Evolutionary conservation across 1,140 invertebrate species (phyloP).

Genomic region (Platyura marginata): DNA sequence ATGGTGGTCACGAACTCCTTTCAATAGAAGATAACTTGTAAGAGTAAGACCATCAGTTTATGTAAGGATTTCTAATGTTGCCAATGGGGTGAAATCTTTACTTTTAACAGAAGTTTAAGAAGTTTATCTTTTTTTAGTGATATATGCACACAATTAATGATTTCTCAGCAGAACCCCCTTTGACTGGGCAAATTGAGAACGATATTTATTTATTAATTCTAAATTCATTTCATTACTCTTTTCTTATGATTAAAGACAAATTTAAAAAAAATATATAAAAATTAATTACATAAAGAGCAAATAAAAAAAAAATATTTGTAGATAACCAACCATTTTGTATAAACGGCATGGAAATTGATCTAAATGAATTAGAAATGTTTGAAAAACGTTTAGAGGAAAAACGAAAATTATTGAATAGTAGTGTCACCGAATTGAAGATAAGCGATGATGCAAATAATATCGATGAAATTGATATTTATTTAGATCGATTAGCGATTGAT

Average conservation of each 20-base stretch:
- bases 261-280: background rate
- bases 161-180: no score
- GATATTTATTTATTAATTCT: no score
- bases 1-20: no score
- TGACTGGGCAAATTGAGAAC: no score
- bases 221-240: background rate
- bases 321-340: constrained; percentile 15
- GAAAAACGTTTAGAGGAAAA: constrained; percentile 20
- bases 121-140: no score
- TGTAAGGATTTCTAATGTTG: no score
- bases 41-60: no score
- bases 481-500: constrained; percentile 17
- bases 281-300: background rate
- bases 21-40: no score
- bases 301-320: background rate
- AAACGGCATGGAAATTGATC: constrained; percentile 25
- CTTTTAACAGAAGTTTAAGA: no score
- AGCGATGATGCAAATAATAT: constrained; percentile 3
- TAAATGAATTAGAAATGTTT: constrained; percentile 21
- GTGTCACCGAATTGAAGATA: background rate
- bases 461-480: constrained; percentile 22
- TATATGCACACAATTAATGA: no score
- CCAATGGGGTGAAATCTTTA: no score
- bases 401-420: constrained; percentile 9
- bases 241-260: background rate